These are phyloP conservation scores for Capreolus pygargus DNA, from an alignment of 2,113 vertebrate genomes.

Conservation along the genomic window DNA sequence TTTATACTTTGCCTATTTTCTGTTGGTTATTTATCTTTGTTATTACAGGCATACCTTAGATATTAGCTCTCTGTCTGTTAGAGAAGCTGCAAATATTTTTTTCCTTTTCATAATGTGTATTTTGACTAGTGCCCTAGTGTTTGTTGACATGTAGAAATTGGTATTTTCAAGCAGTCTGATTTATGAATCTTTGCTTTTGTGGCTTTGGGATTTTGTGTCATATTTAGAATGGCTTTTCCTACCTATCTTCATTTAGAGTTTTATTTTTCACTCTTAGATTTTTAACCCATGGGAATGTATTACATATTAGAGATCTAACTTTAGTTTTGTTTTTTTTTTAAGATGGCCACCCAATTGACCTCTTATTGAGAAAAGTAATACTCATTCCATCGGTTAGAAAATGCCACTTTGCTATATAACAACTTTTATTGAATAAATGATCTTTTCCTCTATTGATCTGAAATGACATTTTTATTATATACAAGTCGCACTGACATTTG, in stretches of 20 bases:
- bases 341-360: neutral
- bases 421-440: neutral
- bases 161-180: conserved; percentile 22
- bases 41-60: neutral
- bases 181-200: conserved; percentile 5
- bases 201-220: neutral
- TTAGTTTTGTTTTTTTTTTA: neutral
- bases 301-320: neutral
- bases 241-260: neutral
- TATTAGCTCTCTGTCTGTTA: neutral
- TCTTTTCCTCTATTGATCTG: neutral
- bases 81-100: neutral
- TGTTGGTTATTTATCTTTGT: neutral
- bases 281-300: neutral
- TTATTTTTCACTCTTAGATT: neutral
- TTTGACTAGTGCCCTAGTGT: neutral
- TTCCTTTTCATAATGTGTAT: neutral
- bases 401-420: neutral
- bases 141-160: neutral
- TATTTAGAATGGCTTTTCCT: neutral
- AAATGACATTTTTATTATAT: neutral
- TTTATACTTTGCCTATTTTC: neutral
- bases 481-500: neutral
- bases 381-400: neutral
- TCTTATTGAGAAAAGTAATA: neutral